Conservation (phyloP, 2,888 invertebrate species). For the Mimumesa dahlbomi region DNA sequence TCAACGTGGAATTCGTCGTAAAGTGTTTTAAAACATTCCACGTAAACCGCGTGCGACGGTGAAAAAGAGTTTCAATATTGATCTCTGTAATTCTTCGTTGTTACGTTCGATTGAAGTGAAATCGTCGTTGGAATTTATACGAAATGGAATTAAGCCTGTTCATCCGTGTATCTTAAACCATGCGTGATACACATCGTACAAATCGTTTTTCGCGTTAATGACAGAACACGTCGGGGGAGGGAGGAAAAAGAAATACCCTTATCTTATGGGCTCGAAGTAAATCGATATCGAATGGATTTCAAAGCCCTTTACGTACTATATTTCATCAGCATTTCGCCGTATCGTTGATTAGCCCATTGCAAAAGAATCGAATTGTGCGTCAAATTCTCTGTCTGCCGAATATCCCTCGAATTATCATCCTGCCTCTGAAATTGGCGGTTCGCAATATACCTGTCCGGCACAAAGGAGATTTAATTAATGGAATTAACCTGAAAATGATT, state of each 20-base stretch:
- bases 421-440: constrained; percentile 46
- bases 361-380: constrained; percentile 53
- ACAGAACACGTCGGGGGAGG: no score
- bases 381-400: constrained; percentile 38
- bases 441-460: constrained; percentile 48
- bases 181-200: background rate
- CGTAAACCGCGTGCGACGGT: no score
- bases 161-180: no score
- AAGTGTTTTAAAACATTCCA: no score
- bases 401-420: constrained; percentile 48
- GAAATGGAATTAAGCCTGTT: constrained; percentile 5
- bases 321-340: constrained; percentile 38
- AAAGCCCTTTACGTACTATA: constrained; percentile 26
- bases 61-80: no score
- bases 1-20: no score
- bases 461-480: constrained; percentile 68
- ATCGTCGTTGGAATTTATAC: constrained; percentile 6
- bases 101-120: no score
- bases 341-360: constrained; percentile 49
- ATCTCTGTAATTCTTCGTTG: background rate
- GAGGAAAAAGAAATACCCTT: constrained; percentile 5
- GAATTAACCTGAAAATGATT: constrained; percentile 64
- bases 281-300: constrained; percentile 29
- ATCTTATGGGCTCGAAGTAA: constrained; percentile 4
- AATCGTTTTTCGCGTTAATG: background rate